phyloP scores from a whole-genome alignment of 2,797 vertebrate species.

The Nyctalus aviator region DNA sequence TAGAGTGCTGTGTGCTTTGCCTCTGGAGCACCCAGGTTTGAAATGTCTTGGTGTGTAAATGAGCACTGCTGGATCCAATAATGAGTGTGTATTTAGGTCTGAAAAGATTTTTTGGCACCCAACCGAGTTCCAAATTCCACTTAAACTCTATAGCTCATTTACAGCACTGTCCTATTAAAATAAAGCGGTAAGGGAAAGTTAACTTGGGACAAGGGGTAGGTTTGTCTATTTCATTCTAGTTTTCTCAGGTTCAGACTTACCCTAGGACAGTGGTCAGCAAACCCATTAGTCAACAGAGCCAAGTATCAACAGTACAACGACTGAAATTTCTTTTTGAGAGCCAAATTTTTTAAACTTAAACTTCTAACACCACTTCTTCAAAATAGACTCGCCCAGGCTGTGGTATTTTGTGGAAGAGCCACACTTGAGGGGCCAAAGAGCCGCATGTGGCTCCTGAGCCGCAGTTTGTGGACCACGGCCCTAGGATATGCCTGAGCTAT shows the following conservation, averaged over 20 bases:
- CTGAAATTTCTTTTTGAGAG: too few species aligned
- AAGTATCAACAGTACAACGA: too few species aligned
- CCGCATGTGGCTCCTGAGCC: too few species aligned
- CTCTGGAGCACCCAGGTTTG: constrained; percentile 6
- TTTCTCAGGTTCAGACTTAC: constrained; percentile 69
- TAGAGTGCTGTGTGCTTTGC: background rate
- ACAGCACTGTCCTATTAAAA: constrained; percentile 54
- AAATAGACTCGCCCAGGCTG: too few species aligned
- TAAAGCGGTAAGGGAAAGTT: constrained; percentile 42
- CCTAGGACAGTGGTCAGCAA: too few species aligned
- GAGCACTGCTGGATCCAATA: background rate
- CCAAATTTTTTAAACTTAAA: too few species aligned
- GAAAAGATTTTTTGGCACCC: constrained; percentile 22
- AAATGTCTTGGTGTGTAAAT: background rate
- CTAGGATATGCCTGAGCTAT: constrained; percentile 58
- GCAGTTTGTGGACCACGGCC: background rate
- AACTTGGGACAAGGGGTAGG: constrained; percentile 61
- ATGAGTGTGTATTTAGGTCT: constrained; percentile 66
- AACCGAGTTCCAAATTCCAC: constrained; percentile 59
- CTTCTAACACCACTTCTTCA: too few species aligned
- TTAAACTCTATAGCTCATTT: constrained; percentile 57
- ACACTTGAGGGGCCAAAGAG: too few species aligned
- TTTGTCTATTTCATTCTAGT: constrained; percentile 56
- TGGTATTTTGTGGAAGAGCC: too few species aligned
- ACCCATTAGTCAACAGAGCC: too few species aligned